Conservation (phyloP, 2,797 vertebrate genomes). For the Tachyglossus aculeatus region DNA sequence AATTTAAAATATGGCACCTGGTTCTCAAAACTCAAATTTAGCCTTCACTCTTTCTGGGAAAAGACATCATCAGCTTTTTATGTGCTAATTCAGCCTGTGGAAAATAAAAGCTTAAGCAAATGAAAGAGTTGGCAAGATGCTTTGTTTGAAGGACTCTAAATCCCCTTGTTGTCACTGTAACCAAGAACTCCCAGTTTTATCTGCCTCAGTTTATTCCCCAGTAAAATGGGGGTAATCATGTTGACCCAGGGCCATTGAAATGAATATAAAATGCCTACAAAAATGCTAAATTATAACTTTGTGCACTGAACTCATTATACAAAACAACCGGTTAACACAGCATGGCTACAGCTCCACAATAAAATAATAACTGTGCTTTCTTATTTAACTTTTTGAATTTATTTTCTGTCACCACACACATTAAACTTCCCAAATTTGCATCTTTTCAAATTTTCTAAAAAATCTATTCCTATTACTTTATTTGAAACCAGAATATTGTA, state of each 20-base stretch:
- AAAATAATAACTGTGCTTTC: slow-evolving; percentile 26
- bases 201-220: slow-evolving; percentile 25
- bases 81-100: background rate
- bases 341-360: slow-evolving; percentile 30
- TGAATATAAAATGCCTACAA: slow-evolving; percentile 27
- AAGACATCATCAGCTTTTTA: slow-evolving; percentile 3
- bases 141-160: background rate
- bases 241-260: slow-evolving; percentile 15
- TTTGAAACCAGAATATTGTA: slow-evolving; percentile 15
- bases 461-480: slow-evolving; percentile 38
- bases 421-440: slow-evolving; percentile 39
- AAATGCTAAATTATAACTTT: slow-evolving; percentile 26
- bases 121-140: slow-evolving; percentile 5
- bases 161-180: slow-evolving; percentile 14
- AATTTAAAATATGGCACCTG: background rate
- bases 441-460: slow-evolving; percentile 38
- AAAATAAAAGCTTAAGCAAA: slow-evolving; percentile 21
- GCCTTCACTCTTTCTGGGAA: background rate
- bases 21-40: background rate
- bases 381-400: slow-evolving; percentile 30
- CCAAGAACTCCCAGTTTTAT: background rate
- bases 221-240: slow-evolving; percentile 52
- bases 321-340: slow-evolving; percentile 19
- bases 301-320: slow-evolving; percentile 31
- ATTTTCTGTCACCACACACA: background rate